Base-by-base conservation (phyloP, 1,140 invertebrate species). In the Drosophila lowei region DNA sequence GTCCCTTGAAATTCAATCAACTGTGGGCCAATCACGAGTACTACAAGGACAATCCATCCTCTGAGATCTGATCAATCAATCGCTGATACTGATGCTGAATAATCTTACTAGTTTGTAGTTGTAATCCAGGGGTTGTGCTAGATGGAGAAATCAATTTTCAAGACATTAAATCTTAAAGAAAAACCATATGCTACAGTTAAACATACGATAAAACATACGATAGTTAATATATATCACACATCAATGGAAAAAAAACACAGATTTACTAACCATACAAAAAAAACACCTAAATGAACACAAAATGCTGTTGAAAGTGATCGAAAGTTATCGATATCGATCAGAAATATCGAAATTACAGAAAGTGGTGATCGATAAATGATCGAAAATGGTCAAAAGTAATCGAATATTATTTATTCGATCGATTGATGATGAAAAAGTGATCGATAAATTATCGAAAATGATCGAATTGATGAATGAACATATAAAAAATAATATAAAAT, bases 61-160 rank as follows among this genome's bases (percentile, higher is more conserved):
- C 18, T 11, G 30, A 5, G 50, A n/a, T 23, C 23, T 8, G 11
- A 11, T n/a, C 9, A 81, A 72, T 64, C 72, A 84, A 89, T 79
- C 77, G 84, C 47, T 54, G 84, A 89, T 88, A 83, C 83, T 88
- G 84, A 89, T 88, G 83, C 83, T 88, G 83, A 88, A 88, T 77
- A 57, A 64, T 65, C 61, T 71, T 64, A 77, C 38, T 57, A 75
- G 57, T 78, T 78, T 78, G 63, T 84, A 86, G 68, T 72, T 63
- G 73, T 66, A 70, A 72, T 65, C 68, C 56, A 64, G 76, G 81
- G 77, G 81, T 86, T 85, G 80, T 85, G 77, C 62, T 67, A 83
- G 47, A 28, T 65, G 77, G 61, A 75, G 57, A 72, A 66, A 73
- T 84, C 48, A 38, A 23, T 46, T 73, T 66, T 63, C 64, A 90